Evolutionary conservation across 2,888 invertebrate genomes (phyloP).

Genomic region (Actias luna): DNA sequence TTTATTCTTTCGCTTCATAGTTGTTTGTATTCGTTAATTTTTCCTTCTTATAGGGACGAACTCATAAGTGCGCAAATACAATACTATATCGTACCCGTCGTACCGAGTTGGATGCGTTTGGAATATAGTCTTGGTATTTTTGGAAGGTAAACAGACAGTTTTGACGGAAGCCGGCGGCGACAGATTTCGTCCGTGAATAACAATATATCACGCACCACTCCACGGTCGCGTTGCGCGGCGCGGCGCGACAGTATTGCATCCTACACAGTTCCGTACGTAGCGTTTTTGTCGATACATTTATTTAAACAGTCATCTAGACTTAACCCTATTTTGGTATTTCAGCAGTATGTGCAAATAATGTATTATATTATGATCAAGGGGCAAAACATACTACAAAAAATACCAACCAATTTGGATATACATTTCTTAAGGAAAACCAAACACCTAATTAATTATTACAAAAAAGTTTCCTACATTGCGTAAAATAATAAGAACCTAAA

Average conservation of each 20-base stretch:
- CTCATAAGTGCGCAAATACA: slow-evolving; percentile 49
- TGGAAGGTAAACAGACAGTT: slow-evolving; percentile 61
- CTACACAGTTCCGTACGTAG: slow-evolving; percentile 37
- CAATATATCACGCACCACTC: slow-evolving; percentile 57
- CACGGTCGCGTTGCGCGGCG: slow-evolving; percentile 53
- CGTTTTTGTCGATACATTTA: not conserved
- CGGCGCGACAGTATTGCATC: slow-evolving; percentile 26
- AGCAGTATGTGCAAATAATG: not conserved
- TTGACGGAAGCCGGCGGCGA: slow-evolving; percentile 62
- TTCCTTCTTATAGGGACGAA: slow-evolving; percentile 19
- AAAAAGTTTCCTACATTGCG: no score
- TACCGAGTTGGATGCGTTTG: slow-evolving; percentile 58
- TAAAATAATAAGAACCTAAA: no score
- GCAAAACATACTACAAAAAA: not conserved
- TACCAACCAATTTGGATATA: not conserved
- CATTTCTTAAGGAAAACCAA: no score
- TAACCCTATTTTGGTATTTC: not conserved
- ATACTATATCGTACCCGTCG: slow-evolving; percentile 50
- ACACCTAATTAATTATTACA: no score
- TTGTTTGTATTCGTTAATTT: slow-evolving; percentile 28
- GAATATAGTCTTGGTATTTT: slow-evolving; percentile 65
- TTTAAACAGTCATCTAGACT: not conserved
- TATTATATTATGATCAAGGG: not conserved
- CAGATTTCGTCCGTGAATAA: slow-evolving; percentile 66
- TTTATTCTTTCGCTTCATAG: slow-evolving; percentile 30